Base-by-base conservation (phyloP, 2,113 vertebrate species). In the Setophaga kirtlandii region DNA sequence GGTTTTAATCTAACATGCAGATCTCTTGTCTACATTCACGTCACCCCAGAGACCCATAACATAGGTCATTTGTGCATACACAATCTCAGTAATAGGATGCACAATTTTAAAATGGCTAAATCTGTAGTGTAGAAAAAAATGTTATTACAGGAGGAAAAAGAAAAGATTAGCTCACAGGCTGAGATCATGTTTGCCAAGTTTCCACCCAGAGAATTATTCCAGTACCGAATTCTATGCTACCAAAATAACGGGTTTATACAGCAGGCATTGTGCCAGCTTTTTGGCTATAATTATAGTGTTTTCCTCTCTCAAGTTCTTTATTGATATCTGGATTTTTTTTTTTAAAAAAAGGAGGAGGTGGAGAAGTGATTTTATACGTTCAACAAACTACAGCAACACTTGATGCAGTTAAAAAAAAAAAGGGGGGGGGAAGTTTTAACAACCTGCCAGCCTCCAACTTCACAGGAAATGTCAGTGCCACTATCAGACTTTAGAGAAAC, bases 201-300 rank as follows among this genome's bases (percentile, higher is more conserved):
- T 95, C 96, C 95, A 95, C 94, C 96, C 94, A 97, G 92, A 97
- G 96, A 97, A 95, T 97, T 97, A 97, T 96, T 97, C 89, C 81
- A 90, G 91, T 77, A 93, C 95, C 70, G 10, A 97, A 91, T 94
- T 94, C 96, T 97, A 94, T 69, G 94, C 93, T 94, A 96, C 96
- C 95, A 94, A 97, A 97, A 97, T 94, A 96, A 94, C 47, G 93
- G 92, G 87, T 95, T 97, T 94, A 95, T 94, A 91, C 94, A 91
- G 89, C 95, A 91, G 93, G 95, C 96, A 89, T 35, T 42, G 80
- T 96, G 96, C 93, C 96, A 97, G 89, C 93, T 96, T 94, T 96
- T 94, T 93, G 96, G 95, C 87, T 97, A 94, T 97, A 97, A 97
- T 97, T 97, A 97, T 75, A 96, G 95, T 96, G 94, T 95, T 96